Conservation (phyloP, 2,113 vertebrate species). For the Dasyprocta punctata region DNA sequence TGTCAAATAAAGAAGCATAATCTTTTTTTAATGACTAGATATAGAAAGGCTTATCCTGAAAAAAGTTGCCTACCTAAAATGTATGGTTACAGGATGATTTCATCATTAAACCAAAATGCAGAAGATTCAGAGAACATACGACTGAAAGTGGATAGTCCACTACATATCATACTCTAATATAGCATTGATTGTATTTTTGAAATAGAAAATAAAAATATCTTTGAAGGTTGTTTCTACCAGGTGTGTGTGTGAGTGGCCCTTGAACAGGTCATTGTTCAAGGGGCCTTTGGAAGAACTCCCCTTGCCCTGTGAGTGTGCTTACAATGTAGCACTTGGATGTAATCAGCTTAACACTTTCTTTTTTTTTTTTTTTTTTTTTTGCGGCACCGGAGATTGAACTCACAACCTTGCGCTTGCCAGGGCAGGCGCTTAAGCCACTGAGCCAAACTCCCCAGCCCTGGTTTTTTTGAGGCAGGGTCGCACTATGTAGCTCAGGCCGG, state of each 20-base stretch:
- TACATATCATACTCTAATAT: neutral
- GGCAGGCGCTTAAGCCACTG: no score
- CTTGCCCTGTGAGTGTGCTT: neutral
- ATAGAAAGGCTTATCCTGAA: neutral
- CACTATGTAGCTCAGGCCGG: no score
- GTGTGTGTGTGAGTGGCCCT: no score
- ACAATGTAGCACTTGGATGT: neutral
- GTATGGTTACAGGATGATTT: neutral
- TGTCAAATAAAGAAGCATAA: neutral
- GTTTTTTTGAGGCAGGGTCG: no score
- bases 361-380: no score
- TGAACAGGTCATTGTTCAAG: neutral
- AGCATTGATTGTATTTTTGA: neutral
- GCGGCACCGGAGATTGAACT: no score
- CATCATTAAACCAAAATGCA: no score
- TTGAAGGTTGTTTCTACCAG: neutral
- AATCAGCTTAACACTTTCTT: neutral
- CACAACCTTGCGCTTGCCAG: no score
- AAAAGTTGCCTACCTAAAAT: neutral
- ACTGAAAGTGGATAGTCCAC: neutral
- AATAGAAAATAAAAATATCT: slow-evolving; percentile 16
- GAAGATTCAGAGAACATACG: neutral
- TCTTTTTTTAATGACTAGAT: neutral
- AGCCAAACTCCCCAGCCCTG: no score
- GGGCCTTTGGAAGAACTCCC: neutral